These are phyloP conservation scores for Lysandra bellargus DNA, from an alignment of 2,888 invertebrate genomes.

Conservation along the genomic window DNA sequence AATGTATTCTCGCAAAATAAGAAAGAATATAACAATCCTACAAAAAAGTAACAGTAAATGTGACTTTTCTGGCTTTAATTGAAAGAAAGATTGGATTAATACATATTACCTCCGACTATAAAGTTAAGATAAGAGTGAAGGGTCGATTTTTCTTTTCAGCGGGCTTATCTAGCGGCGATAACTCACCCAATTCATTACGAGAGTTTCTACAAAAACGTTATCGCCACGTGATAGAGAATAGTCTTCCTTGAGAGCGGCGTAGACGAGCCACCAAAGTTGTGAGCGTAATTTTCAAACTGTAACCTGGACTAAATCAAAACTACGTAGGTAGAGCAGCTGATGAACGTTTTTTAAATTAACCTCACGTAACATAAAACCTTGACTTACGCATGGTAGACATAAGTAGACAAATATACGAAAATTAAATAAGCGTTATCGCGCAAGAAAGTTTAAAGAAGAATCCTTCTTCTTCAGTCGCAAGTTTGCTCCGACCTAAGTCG, in stretches of 20 bases:
- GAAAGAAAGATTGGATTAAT: background rate
- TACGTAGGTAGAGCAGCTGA: background rate
- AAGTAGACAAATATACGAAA: too few species aligned
- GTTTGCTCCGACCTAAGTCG: slow-evolving; percentile 5
- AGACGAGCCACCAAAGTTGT: background rate
- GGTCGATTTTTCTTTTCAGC: slow-evolving; percentile 6
- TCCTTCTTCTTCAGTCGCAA: background rate
- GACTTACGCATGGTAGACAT: too few species aligned
- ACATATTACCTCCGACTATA: background rate
- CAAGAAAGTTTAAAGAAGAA: background rate
- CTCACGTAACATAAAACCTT: too few species aligned
- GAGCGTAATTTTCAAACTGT: background rate
- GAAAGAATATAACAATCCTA: background rate
- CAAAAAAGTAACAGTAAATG: too few species aligned
- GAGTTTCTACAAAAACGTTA: background rate
- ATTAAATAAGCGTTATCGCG: too few species aligned
- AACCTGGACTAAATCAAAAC: background rate
- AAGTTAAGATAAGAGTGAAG: background rate
- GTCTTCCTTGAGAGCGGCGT: background rate
- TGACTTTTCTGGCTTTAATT: background rate
- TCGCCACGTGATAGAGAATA: slow-evolving; percentile 11
- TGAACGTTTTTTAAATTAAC: too few species aligned
- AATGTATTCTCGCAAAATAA: background rate
- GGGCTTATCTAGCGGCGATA: background rate
- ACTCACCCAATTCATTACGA: slow-evolving; percentile 14